Conservation (phyloP, 2,113 vertebrate genomes). For the Galbula dea region DNA sequence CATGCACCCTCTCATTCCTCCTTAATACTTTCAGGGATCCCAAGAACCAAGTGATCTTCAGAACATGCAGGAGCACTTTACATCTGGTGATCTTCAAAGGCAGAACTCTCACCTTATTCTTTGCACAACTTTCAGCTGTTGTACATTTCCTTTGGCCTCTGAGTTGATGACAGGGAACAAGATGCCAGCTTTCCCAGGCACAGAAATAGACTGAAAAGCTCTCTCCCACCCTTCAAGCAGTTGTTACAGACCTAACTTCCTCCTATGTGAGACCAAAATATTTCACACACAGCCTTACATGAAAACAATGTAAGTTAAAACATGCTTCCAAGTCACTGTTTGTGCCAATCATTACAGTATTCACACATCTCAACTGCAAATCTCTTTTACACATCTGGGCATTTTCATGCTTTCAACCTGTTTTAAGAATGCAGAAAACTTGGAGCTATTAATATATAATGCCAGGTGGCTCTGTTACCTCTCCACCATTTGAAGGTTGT, state of each 20-base stretch:
- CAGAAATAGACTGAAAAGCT: neutral
- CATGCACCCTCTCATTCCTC: neutral
- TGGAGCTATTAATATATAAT: neutral
- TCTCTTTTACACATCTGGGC: neutral
- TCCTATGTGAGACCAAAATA: slow-evolving; percentile 27
- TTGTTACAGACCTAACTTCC: neutral
- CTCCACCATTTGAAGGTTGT: neutral
- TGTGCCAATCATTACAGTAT: neutral
- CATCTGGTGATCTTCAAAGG: slow-evolving; percentile 26
- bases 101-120: neutral
- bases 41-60: neutral
- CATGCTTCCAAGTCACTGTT: neutral
- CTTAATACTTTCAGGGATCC: neutral
- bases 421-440: neutral
- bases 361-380: neutral
- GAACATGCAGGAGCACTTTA: neutral
- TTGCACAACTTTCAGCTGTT: slow-evolving; percentile 40
- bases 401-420: neutral
- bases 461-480: neutral
- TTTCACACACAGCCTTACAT: neutral
- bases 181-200: slow-evolving; percentile 1
- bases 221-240: neutral
- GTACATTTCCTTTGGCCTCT: slow-evolving; percentile 3
- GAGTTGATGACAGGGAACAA: slow-evolving; percentile 1
- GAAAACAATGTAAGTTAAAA: slow-evolving; percentile 16